Base-by-base conservation (phyloP, 2,888 invertebrate genomes). In the Sesia bembeciformis region DNA sequence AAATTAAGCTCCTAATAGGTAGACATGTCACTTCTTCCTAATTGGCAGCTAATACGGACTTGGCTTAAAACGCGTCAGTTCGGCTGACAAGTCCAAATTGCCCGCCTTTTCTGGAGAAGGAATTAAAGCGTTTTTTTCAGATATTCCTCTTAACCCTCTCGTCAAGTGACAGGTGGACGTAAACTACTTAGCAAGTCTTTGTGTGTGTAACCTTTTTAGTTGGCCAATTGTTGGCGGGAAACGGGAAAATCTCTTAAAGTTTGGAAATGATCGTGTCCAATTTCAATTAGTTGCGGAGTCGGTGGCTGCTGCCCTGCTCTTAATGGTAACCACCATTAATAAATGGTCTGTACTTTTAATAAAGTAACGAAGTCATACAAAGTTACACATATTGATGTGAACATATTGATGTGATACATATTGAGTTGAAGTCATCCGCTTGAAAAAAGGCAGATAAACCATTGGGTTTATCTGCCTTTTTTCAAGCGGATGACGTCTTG, bases 131-230 rank as follows among this genome's bases (percentile, higher is more conserved):
- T 4, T 46, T 46, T 46, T 46, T 46, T 46, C 46, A 46, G 7
- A n/a, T n/a, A 46, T 46, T 54, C 58, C 58, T 62, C 62, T 65
- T 61, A 72, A 68, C 70, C 66, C 64, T 73, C 68, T 58, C 64
- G 58, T 62, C 60, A 64, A 57, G 62, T 70, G 79, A 72, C 77
- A 75, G 64, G 64, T 68, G 52, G 68, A 72, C 74, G 65, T 56
- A 58, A 71, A 74, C 74, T 73, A 72, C 73, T 73, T 70, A 67
- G 61, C 56, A 58, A 63, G 64, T 66, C 66, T 63, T 65, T 57
- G 59, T 58, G 56, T 56, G 55, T 54, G 58, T 56, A 61, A 57
- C 40, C 49, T 54, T 54, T 50, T 53, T 53, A 53, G 53, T 57
- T 53, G 38, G 5, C 50, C 53, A 52, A 56, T 52, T 57, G 57